phyloP scores from a whole-genome alignment of 2,797 vertebrate species.

The Tympanoctomys barrerae region DNA sequence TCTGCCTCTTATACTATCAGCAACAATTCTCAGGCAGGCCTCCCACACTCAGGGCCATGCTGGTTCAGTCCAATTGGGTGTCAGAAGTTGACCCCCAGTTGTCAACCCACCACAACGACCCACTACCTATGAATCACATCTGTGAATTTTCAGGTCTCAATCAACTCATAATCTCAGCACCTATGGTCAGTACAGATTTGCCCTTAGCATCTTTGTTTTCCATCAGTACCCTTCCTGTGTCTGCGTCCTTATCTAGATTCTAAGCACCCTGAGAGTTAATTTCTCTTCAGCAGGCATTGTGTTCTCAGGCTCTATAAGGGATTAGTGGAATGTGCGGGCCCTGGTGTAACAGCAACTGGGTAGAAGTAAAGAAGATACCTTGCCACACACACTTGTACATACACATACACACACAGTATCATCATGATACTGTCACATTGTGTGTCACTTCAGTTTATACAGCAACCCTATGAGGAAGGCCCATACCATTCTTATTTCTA shows the following conservation, averaged over 20 bases:
- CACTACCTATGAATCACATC: not conserved
- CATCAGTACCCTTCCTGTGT: not conserved
- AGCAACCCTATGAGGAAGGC: not conserved
- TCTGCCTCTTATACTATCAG: too few relatives aligned
- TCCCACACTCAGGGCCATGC: too few relatives aligned
- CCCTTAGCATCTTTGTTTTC: not conserved
- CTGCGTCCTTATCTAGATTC: not conserved
- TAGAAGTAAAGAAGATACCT: not conserved
- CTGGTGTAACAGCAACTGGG: not conserved
- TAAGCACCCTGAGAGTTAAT: not conserved
- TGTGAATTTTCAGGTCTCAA: not conserved
- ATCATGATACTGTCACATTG: not conserved
- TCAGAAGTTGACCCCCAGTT: too few relatives aligned
- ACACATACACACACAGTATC: not conserved
- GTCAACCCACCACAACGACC: too few relatives aligned
- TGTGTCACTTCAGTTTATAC: not conserved
- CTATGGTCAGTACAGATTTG: not conserved
- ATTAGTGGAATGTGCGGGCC: not conserved
- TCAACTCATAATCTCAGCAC: not conserved
- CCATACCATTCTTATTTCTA: not conserved
- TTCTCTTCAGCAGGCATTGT: not conserved
- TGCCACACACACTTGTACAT: too few relatives aligned
- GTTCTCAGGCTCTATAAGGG: not conserved
- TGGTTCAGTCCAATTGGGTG: too few relatives aligned
- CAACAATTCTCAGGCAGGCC: too few relatives aligned